Conservation (phyloP, 2,888 invertebrate species). For the Smittia sp. region DNA sequence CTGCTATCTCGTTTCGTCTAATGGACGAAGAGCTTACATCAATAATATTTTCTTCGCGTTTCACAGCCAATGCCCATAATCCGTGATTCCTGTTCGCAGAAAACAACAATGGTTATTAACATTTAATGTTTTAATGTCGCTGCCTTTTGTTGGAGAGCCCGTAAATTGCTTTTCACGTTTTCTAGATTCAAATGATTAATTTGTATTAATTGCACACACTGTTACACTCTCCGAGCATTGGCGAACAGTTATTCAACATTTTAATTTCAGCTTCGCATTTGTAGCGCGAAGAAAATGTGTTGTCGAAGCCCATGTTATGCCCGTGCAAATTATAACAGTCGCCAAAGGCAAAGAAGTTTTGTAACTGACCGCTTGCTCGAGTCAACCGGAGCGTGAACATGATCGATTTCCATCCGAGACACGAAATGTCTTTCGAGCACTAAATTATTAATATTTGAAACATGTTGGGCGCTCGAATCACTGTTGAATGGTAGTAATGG, state of each 20-base stretch:
- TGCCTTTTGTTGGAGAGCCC: background rate
- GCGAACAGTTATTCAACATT: constrained; percentile 29
- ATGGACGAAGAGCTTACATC: constrained; percentile 4
- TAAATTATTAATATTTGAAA: background rate
- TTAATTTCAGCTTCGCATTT: background rate
- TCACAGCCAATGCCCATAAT: constrained; percentile 5
- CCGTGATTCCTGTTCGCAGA: constrained; percentile 25
- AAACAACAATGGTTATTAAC: constrained; percentile 21
- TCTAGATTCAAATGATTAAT: constrained; percentile 16
- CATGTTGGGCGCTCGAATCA: background rate
- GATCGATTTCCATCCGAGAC: background rate
- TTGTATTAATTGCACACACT: constrained; percentile 10
- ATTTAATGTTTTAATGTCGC: constrained; percentile 13
- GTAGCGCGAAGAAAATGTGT: background rate
- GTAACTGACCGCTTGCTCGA: background rate
- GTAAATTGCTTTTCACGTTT: constrained; percentile 4
- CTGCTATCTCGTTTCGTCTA: constrained; percentile 1
- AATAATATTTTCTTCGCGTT: constrained; percentile 2
- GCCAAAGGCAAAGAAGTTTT: background rate
- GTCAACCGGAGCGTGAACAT: constrained; percentile 26
- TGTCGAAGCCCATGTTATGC: background rate
- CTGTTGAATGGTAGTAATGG: background rate
- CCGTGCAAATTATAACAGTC: background rate
- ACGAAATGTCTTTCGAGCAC: background rate
- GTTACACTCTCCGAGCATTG: constrained; percentile 17